Evolutionary conservation across 2,888 invertebrate species (phyloP).

Genomic region (Mellilla xanthometata): DNA sequence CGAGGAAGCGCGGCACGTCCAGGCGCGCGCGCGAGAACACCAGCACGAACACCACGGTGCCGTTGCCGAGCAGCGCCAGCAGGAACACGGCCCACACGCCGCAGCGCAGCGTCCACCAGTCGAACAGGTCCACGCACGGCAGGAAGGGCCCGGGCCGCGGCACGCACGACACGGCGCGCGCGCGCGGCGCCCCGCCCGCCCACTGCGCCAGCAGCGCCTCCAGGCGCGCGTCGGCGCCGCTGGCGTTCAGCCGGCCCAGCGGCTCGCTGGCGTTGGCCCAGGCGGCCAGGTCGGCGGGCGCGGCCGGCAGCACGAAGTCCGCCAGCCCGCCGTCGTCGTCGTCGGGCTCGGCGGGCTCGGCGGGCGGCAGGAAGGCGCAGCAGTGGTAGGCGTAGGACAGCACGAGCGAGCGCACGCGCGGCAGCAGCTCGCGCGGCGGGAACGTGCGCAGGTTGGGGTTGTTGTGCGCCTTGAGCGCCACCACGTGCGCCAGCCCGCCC

Average conservation of each 20-base stretch:
- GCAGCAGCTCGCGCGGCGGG: conserved; percentile 93
- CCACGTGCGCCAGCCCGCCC: conserved; percentile 89
- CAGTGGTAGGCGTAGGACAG: conserved; percentile 98
- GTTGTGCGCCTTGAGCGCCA: conserved; percentile 95
- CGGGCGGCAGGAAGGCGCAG: conserved; percentile 91
- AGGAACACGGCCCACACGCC: conserved; percentile 99
- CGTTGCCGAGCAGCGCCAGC: conserved; percentile 97
- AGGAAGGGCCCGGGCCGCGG: conserved; percentile 96
- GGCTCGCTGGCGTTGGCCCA: conserved; percentile 92
- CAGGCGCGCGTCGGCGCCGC: conserved; percentile 46
- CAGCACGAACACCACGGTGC: conserved; percentile 96
- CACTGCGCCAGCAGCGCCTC: conserved; percentile 40
- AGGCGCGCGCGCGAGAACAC: conserved; percentile 95
- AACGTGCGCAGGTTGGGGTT: conserved; percentile 94
- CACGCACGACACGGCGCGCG: conserved; percentile 85
- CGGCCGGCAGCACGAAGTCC: conserved; percentile 67
- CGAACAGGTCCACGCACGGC: conserved; percentile 97
- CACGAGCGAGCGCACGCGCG: conserved; percentile 90
- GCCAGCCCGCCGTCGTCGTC: conserved; percentile 54
- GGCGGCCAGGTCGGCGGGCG: conserved; percentile 82
- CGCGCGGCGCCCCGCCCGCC: conserved; percentile 29
- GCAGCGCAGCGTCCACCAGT: conserved; percentile 98
- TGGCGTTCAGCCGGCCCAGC: conserved; percentile 87
- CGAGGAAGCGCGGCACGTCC: conserved; percentile 97
- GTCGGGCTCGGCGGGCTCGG: conserved; percentile 56